These are phyloP conservation scores for Cyrtonyx montezumae DNA, from an alignment of 2,113 vertebrate genomes.

Conservation along the genomic window DNA sequence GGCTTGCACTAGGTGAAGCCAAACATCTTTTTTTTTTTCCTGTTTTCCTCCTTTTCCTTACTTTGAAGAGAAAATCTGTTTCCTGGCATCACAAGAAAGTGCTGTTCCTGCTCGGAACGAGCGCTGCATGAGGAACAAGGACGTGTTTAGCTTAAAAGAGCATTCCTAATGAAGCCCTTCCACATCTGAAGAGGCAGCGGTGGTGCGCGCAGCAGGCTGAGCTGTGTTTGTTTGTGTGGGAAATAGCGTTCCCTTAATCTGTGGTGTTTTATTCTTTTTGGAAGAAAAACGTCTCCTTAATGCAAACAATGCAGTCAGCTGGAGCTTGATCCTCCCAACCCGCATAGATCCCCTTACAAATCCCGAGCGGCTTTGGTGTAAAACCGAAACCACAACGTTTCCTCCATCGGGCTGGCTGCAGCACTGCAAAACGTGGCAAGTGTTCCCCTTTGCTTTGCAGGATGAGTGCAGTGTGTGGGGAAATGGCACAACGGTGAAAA, in stretches of 20 bases:
- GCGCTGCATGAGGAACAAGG: background rate
- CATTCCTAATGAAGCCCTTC: slow-evolving; percentile 24
- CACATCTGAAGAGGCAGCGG: background rate
- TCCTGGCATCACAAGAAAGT: background rate
- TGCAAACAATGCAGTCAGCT: background rate
- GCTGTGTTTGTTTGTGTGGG: slow-evolving; percentile 10
- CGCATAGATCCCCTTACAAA: background rate
- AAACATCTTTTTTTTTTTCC: background rate
- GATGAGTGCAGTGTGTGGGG: background rate
- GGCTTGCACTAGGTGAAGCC: background rate
- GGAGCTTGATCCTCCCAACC: background rate
- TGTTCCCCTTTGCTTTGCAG: background rate
- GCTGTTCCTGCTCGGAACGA: background rate
- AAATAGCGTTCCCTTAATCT: background rate
- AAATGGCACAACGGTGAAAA: background rate
- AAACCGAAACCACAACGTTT: background rate
- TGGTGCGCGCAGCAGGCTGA: background rate
- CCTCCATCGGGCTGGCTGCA: accelerated
- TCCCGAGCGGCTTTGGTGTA: background rate
- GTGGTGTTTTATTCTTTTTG: background rate
- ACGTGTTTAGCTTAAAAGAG: slow-evolving; percentile 38
- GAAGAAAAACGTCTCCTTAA: slow-evolving; percentile 16
- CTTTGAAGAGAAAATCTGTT: background rate
- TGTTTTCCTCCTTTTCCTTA: background rate
- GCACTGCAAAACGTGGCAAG: accelerated